These are phyloP conservation scores for Trypoxylon attenuatum DNA, from an alignment of 2,888 invertebrate genomes.

Conservation along the genomic window DNA sequence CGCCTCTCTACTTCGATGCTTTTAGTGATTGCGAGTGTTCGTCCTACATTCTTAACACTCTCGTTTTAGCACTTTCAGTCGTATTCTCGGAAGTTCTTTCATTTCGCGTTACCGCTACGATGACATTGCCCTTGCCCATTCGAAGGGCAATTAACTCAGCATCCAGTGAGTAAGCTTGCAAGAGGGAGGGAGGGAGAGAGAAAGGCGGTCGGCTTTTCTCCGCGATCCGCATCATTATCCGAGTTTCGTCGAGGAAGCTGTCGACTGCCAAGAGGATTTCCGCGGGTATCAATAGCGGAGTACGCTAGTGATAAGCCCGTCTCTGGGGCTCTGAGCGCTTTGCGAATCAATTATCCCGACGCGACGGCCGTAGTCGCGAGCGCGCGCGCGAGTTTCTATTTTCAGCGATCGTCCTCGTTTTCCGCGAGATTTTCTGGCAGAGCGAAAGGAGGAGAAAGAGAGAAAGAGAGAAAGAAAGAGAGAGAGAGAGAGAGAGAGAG, in stretches of 20 bases:
- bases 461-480: neutral
- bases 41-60: neutral
- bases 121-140: no score
- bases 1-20: no score
- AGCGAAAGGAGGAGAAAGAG: neutral
- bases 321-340: conserved; percentile 1
- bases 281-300: conserved; percentile 30
- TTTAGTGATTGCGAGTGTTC: no score
- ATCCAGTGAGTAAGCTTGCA: no score
- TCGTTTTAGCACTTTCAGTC: neutral
- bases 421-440: neutral
- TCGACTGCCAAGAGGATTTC: conserved; percentile 29
- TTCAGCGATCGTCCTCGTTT: neutral
- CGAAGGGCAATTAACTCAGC: no score
- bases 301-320: conserved; percentile 28
- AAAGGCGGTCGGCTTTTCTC: neutral
- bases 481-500: neutral
- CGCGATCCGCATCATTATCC: conserved; percentile 10
- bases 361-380: no score
- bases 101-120: neutral
- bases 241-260: conserved; percentile 25
- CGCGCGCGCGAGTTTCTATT: no score
- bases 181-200: no score
- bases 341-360: conserved; percentile 42
- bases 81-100: neutral